Percentiles rank a stretch among this genome's conserved stretches.
phyloP scores from a whole-genome alignment of 1,140 invertebrate genomes.

The Phortica variegata region DNA sequence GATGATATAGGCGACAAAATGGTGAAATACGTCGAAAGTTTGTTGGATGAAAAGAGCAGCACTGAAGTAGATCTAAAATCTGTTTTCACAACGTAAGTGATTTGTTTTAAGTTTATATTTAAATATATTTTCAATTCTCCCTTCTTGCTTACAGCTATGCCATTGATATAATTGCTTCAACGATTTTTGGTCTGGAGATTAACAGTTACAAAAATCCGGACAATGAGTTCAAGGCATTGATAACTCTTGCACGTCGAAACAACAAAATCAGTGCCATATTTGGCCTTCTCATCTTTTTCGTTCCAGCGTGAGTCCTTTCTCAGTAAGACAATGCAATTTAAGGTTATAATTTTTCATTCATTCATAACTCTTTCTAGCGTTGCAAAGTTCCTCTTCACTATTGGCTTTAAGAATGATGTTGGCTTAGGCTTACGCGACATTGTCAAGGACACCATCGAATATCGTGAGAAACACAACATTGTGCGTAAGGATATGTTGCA shows the following conservation, averaged over 20 bases:
- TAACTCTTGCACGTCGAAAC: slow-evolving; percentile 5
- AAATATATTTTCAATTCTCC: neutral
- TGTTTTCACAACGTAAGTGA: slow-evolving; percentile 24
- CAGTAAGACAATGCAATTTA: no score
- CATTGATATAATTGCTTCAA: slow-evolving; percentile 43
- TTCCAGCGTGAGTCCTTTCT: slow-evolving; percentile 37
- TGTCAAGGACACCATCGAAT: slow-evolving; percentile 61
- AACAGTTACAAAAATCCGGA: slow-evolving; percentile 41
- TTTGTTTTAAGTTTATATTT: no score
- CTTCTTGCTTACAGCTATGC: no score
- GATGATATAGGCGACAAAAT: slow-evolving; percentile 57
- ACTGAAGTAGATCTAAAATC: slow-evolving; percentile 34
- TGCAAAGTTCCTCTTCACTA: slow-evolving; percentile 20
- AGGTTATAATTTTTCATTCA: no score
- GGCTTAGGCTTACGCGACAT: slow-evolving; percentile 36
- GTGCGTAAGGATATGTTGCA: slow-evolving; percentile 62
- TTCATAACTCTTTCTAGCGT: slow-evolving; percentile 22
- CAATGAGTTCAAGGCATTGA: slow-evolving; percentile 35
- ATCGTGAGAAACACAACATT: slow-evolving; percentile 59
- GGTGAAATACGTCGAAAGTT: slow-evolving; percentile 26
- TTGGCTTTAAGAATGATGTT: slow-evolving; percentile 28
- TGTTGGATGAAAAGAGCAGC: slow-evolving; percentile 20
- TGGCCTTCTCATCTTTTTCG: slow-evolving; percentile 32
- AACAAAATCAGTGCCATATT: slow-evolving; percentile 15
- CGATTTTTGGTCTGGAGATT: slow-evolving; percentile 43